These are phyloP conservation scores for Strix uralensis DNA, from an alignment of 2,113 vertebrate species.

Conservation along the genomic window DNA sequence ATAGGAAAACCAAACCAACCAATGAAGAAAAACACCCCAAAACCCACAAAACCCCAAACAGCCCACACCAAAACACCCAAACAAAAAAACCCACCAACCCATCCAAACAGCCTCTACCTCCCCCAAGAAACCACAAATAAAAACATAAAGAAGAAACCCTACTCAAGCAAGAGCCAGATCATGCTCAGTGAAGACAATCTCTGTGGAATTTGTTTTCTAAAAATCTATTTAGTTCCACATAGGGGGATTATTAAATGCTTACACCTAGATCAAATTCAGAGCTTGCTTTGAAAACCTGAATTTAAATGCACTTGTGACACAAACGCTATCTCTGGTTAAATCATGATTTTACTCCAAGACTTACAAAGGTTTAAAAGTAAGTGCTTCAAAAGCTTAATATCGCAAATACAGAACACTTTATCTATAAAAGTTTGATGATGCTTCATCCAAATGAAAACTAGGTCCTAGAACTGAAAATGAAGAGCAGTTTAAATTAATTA, in stretches of 20 bases:
- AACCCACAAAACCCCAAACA: fast-evolving
- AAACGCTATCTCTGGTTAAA: not conserved
- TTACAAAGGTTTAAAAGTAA: not conserved
- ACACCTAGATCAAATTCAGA: not conserved
- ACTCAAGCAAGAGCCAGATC: not conserved
- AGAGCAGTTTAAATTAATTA: not conserved
- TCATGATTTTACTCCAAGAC: not conserved
- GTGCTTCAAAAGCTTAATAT: not conserved
- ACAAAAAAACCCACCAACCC: not conserved
- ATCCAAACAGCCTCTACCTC: not conserved
- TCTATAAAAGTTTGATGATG: not conserved
- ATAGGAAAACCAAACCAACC: not conserved
- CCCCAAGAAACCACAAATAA: not conserved
- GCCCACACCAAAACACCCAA: not conserved
- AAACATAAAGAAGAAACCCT: not conserved
- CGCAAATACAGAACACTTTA: not conserved
- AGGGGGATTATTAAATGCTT: not conserved
- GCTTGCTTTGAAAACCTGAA: not conserved
- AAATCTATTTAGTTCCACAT: not conserved
- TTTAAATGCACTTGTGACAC: not conserved
- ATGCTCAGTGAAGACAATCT: not conserved
- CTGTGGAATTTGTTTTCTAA: not conserved
- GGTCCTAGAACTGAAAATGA: not conserved
- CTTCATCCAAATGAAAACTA: not conserved
- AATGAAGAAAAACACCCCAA: not conserved